Evolutionary conservation across 1,140 invertebrate genomes (phyloP).

Genomic region (Chelonus insularis): DNA sequence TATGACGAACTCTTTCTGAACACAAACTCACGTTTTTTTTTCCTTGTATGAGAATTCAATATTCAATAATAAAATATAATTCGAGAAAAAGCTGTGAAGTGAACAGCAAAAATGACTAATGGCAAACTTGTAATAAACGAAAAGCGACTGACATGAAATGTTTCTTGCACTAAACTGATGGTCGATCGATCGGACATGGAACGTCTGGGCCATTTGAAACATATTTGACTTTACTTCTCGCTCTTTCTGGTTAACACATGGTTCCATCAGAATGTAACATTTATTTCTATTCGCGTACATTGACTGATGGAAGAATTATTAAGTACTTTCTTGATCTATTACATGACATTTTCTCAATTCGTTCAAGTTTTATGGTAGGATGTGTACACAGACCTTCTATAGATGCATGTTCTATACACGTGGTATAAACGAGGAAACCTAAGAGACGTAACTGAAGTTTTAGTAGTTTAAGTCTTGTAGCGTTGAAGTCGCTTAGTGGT

Average conservation of each 20-base stretch:
- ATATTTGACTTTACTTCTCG: not conserved
- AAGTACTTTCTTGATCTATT: constrained; percentile 1
- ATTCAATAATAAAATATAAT: too few relatives aligned
- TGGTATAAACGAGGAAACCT: not conserved
- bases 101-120: constrained; percentile 4
- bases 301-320: constrained; percentile 7
- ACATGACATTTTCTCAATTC: constrained; percentile 6
- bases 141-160: constrained; percentile 5
- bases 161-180: not conserved
- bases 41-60: too few relatives aligned
- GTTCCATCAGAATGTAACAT: constrained; percentile 2
- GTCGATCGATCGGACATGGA: constrained; percentile 5
- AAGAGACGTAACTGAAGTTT: constrained; percentile 15
- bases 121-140: not conserved
- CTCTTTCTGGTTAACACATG: constrained; percentile 1
- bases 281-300: not conserved
- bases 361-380: not conserved
- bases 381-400: not conserved
- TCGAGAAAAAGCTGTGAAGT: too few relatives aligned
- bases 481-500: constrained; percentile 15
- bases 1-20: not conserved
- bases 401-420: not conserved
- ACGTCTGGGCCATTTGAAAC: not conserved
- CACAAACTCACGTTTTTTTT: not conserved
- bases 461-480: constrained; percentile 11